Evolutionary conservation across 2,888 invertebrate genomes (phyloP).

Genomic region (Alloscopus bannaensis): DNA sequence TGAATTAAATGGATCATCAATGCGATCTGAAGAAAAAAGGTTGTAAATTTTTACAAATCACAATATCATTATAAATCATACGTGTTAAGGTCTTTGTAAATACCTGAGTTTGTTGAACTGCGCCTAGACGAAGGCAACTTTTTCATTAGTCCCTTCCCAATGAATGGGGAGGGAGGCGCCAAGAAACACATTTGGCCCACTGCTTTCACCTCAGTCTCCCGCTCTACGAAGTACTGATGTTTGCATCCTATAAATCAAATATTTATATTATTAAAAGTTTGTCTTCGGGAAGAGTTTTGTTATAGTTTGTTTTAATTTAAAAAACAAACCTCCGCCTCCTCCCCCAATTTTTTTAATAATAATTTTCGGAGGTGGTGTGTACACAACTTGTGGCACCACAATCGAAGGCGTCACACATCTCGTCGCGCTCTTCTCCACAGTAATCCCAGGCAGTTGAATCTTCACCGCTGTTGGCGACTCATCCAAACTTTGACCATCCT

Average conservation of each 20-base stretch:
- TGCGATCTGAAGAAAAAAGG: conserved; percentile 10
- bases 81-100: not conserved
- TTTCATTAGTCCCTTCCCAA: conserved; percentile 40
- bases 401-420: not conserved
- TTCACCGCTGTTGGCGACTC: not conserved
- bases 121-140: conserved; percentile 32
- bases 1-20: conserved; percentile 54
- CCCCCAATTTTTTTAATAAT: conserved; percentile 35
- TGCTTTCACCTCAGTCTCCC: conserved; percentile 46
- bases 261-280: too few species aligned
- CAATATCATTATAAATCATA: not conserved
- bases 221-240: conserved; percentile 35
- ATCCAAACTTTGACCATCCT: not conserved
- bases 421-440: not conserved
- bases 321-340: conserved; percentile 18
- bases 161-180: conserved; percentile 48
- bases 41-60: conserved; percentile 5
- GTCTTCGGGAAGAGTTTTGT: too few species aligned
- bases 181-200: conserved; percentile 57
- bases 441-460: not conserved
- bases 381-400: conserved; percentile 44
- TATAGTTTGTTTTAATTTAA: not conserved
- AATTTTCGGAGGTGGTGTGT: conserved; percentile 40
- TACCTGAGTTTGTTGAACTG: conserved; percentile 28
- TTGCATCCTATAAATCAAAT: conserved; percentile 10